Conservation (phyloP, 2,888 invertebrate species). For the Dicyrtomina minuta region DNA sequence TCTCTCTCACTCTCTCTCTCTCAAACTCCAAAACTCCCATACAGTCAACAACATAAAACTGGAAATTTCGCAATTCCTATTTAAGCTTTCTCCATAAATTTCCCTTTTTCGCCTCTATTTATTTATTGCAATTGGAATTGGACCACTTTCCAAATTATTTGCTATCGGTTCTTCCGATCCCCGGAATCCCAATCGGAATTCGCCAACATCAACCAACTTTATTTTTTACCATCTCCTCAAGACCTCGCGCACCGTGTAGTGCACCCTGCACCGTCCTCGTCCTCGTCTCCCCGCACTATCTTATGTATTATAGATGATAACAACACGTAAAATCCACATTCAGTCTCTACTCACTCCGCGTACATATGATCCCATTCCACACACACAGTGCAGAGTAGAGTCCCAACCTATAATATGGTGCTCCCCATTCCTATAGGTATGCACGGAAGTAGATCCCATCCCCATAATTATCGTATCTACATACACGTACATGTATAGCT, state of each 20-base stretch:
- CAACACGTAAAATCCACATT: background rate
- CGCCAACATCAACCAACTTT: background rate
- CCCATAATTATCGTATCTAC: no score
- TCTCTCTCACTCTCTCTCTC: no score
- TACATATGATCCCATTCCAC: background rate
- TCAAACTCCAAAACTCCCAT: no score
- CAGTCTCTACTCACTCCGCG: background rate
- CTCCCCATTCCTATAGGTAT: no score
- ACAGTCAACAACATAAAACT: no score
- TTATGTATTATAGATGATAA: constrained; percentile 4
- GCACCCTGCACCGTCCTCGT: background rate
- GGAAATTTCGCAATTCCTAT: background rate
- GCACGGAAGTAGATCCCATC: no score
- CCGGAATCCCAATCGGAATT: background rate
- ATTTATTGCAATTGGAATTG: background rate
- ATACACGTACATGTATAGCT: no score
- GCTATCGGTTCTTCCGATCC: background rate
- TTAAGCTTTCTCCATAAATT: constrained; percentile 12
- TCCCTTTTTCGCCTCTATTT: constrained; percentile 9
- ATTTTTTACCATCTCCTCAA: background rate
- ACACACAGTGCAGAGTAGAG: no score
- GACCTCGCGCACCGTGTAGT: background rate
- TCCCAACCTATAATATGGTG: no score
- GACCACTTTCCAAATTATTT: no score
- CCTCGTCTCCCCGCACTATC: background rate